phyloP scores from a whole-genome alignment of 2,797 vertebrate species.

The Gephyroberyx darwinii region DNA sequence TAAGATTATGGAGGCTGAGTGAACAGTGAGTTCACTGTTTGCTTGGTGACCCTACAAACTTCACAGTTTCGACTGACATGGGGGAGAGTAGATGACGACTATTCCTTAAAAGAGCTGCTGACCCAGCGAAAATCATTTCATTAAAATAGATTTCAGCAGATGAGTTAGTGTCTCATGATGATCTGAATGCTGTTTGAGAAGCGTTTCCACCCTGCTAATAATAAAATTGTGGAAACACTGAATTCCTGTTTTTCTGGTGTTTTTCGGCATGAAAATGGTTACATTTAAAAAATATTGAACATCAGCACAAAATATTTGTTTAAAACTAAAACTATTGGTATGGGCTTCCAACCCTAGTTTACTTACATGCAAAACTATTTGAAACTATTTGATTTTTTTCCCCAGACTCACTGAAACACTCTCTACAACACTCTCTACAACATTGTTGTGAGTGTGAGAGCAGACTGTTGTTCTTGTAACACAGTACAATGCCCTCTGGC shows the following conservation, averaged over 20 bases:
- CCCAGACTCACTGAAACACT: constrained; percentile 38
- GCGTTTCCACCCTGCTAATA: neutral
- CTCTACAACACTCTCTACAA: constrained; percentile 28
- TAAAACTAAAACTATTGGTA: neutral
- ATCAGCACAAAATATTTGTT: neutral
- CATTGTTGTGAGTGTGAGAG: constrained; percentile 47
- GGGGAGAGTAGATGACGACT: no score
- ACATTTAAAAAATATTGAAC: neutral
- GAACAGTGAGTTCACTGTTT: no score
- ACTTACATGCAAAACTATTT: constrained; percentile 39
- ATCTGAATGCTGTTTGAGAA: neutral
- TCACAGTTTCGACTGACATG: no score
- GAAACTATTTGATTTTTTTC: constrained; percentile 28
- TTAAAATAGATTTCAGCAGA: neutral
- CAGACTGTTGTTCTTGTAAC: constrained; percentile 77
- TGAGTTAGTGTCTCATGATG: neutral
- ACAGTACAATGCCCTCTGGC: constrained; percentile 57
- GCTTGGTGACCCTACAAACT: no score
- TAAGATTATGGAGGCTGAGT: no score
- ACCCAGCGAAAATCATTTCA: neutral
- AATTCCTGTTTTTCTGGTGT: neutral
- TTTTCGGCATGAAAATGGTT: neutral
- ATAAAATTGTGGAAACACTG: neutral
- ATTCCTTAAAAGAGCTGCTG: neutral
- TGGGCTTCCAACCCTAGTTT: constrained; percentile 6